Evolutionary conservation across 2,888 invertebrate genomes (phyloP), one percentile per base, ranked within the genome.

Genomic region (Dryococelus australis): DNA sequence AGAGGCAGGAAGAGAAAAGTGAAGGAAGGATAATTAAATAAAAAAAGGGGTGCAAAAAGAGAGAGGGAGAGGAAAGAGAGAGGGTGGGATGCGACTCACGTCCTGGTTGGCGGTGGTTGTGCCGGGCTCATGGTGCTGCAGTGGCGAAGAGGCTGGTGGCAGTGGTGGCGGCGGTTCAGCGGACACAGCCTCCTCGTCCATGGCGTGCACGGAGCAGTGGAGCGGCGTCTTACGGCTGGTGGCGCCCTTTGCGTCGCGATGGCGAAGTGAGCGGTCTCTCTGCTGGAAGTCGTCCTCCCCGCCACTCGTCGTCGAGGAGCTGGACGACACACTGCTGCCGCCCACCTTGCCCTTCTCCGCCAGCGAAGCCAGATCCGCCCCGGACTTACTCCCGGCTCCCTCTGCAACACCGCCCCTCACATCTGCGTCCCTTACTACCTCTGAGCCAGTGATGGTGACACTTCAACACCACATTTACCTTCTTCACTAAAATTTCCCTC

Each of bases 61-160:
- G 35, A 35, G 35, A 35, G 35, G 35, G 35, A 35, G 4, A 35
- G 4, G 35, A 35, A 35, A 35, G 35, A 35, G 35, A 35, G 35
- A 35, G 35, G 35, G 35, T 35, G n/a, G 28, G 83, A 83, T 10
- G 83, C 24, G 20, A 92, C 94, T 94, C 93, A 96, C 96, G 93
- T 96, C 96, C 93, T 96, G 95, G 90, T 95, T 96, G 91, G 94
- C 94, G 90, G 95, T 94, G 86, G 90, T 43, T 27, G 51, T n/a
- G 51, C 20, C 53, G 78, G 81, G 0, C 16, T 43, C 27, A 51
- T 53, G 43, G 43, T 83, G 87, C 16, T 20, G 65, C 27, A 47
- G 84, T 1, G 80, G 81, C 10, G 84, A 35, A 35, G 35, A 35
- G 35, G 86, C 43, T 27, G 79, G 43, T 20, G 27, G 65, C 27